phyloP scores from a whole-genome alignment of 2,888 invertebrate genomes.

The Leptinotarsa peninsularis region DNA sequence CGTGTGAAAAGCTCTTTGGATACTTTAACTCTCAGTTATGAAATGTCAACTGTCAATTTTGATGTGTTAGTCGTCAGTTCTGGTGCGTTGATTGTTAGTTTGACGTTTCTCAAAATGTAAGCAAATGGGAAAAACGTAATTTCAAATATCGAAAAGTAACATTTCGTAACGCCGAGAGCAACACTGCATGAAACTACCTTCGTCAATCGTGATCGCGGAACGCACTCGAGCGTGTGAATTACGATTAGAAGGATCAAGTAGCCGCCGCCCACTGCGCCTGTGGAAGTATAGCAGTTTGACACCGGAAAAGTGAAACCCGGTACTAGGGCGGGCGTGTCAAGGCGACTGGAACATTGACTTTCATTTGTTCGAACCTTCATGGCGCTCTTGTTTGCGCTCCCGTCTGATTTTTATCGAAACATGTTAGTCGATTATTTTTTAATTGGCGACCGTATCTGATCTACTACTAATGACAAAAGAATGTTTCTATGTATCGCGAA shows the following conservation, averaged over 20 bases:
- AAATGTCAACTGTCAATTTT: too few relatives aligned
- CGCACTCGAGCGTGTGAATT: not conserved
- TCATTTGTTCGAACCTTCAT: conserved; percentile 46
- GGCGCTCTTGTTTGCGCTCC: conserved; percentile 24
- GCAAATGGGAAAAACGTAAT: too few relatives aligned
- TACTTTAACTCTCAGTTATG: too few relatives aligned
- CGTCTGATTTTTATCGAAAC: conserved; percentile 23
- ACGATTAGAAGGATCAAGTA: not conserved
- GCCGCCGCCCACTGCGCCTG: conserved; percentile 26
- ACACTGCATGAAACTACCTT: too few relatives aligned
- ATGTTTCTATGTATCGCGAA: too few relatives aligned
- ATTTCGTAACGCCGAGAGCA: too few relatives aligned
- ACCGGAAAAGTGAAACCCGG: conserved; percentile 49
- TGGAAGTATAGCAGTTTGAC: conserved; percentile 29
- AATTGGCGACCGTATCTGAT: not conserved
- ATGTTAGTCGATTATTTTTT: not conserved
- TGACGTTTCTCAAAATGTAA: too few relatives aligned
- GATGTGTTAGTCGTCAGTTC: too few relatives aligned
- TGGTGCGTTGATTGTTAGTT: too few relatives aligned
- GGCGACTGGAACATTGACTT: conserved; percentile 55
- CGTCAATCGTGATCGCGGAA: not conserved
- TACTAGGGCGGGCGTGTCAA: conserved; percentile 54
- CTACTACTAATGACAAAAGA: too few relatives aligned
- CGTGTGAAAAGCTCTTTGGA: too few relatives aligned
- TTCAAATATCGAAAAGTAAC: too few relatives aligned